phyloP scores from a whole-genome alignment of 2,888 invertebrate species.

The Epiblema foenella region DNA sequence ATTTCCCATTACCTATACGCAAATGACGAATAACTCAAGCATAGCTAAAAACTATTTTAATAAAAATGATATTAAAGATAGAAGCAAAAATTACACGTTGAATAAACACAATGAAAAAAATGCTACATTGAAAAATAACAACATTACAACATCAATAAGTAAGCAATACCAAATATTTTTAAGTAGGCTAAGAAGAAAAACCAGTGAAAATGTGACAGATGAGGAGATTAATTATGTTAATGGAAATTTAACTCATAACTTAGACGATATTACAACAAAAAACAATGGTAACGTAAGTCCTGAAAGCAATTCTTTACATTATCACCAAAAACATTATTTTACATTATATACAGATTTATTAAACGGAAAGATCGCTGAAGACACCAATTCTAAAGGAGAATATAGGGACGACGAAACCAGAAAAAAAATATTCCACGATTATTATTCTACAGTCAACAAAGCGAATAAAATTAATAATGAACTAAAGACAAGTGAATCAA shows the following conservation, averaged over 20 bases:
- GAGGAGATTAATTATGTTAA: constrained; percentile 49
- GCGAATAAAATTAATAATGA: constrained; percentile 46
- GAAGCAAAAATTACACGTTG: background rate
- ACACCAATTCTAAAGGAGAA: constrained; percentile 67
- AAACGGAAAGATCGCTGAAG: constrained; percentile 45
- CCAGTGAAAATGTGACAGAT: constrained; percentile 44
- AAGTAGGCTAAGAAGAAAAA: constrained; percentile 72
- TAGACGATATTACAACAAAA: constrained; percentile 41
- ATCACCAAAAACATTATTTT: constrained; percentile 23
- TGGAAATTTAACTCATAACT: constrained; percentile 43
- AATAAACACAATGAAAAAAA: constrained; percentile 40
- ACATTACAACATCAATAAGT: constrained; percentile 51
- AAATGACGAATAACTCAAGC: constrained; percentile 60
- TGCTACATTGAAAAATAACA: constrained; percentile 47
- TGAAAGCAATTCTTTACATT: constrained; percentile 40
- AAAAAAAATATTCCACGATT: constrained; percentile 73
- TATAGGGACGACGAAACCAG: constrained; percentile 71
- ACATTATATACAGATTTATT: constrained; percentile 42
- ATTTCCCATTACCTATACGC: constrained; percentile 60
- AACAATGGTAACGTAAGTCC: constrained; percentile 34
- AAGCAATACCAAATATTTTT: constrained; percentile 66
- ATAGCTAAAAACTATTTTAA: constrained; percentile 31
- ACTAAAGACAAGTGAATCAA: constrained; percentile 41
- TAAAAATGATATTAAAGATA: constrained; percentile 44
- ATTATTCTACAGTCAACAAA: constrained; percentile 73